Conservation (phyloP, 2,888 invertebrate species). For the Mycogona germanica region DNA sequence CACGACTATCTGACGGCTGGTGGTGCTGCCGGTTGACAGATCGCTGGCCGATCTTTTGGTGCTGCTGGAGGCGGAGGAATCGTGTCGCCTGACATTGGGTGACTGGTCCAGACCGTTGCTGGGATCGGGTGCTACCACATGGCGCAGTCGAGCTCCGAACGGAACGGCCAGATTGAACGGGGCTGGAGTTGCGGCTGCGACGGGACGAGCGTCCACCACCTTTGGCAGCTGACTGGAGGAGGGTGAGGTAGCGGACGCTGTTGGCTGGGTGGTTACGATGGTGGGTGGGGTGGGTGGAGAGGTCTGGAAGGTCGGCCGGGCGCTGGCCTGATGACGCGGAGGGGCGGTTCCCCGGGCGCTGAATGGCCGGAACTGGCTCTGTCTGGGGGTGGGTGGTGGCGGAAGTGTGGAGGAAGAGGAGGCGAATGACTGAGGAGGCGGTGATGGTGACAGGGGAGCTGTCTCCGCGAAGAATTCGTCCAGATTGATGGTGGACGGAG, state of each 20-base stretch:
- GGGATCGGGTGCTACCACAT: too few species aligned
- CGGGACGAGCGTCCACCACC: neutral
- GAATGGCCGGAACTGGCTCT: neutral
- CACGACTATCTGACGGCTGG: neutral
- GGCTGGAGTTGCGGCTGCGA: neutral
- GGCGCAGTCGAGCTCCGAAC: constrained; percentile 5
- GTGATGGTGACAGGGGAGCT: too few species aligned
- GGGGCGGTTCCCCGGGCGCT: neutral
- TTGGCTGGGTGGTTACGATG: neutral
- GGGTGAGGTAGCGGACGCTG: neutral
- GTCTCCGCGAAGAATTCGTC: too few species aligned
- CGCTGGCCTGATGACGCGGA: neutral
- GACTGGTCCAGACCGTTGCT: neutral
- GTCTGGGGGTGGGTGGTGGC: neutral
- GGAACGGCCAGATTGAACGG: constrained; percentile 9
- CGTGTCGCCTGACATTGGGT: neutral
- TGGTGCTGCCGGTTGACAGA: neutral
- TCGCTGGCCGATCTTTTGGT: neutral
- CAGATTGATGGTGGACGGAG: too few species aligned
- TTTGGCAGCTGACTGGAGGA: neutral
- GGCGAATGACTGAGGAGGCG: too few species aligned
- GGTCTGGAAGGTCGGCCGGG: neutral
- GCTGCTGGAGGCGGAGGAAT: too few species aligned
- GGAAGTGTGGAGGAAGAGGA: neutral
- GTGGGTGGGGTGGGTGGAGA: neutral